phyloP scores from a whole-genome alignment of 2,888 invertebrate genomes.

The Sinohyriopsis cumingii region DNA sequence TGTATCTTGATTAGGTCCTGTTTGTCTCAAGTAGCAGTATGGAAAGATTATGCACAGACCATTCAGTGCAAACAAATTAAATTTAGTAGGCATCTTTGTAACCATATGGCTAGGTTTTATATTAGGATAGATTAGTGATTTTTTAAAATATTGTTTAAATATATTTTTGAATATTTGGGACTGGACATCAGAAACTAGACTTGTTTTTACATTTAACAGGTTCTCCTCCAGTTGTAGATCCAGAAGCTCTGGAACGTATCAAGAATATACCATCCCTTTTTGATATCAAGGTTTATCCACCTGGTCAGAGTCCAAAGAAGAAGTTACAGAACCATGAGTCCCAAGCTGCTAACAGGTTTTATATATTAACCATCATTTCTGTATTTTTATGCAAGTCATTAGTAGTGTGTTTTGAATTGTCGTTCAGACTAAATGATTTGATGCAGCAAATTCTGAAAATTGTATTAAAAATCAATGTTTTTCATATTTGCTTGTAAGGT shows the following conservation, averaged over 20 bases:
- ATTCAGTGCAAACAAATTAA: no score
- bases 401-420: no score
- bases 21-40: no score
- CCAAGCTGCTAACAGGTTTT: neutral
- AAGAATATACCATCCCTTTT: slow-evolving; percentile 69
- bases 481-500: no score
- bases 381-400: neutral
- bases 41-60: no score
- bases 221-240: slow-evolving; percentile 63
- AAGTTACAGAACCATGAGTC: slow-evolving; percentile 2
- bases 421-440: neutral
- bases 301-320: slow-evolving; percentile 56
- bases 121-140: no score
- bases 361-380: neutral
- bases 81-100: no score
- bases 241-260: slow-evolving; percentile 49
- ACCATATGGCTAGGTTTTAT: no score
- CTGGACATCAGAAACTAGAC: neutral
- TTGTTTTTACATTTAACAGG: slow-evolving; percentile 35
- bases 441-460: neutral
- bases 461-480: no score
- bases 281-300: slow-evolving; percentile 66
- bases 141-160: no score
- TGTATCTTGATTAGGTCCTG: no score
- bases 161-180: neutral